These are phyloP conservation scores for Phalloptychus januarius DNA, from an alignment of 2,797 vertebrate genomes.

Conservation along the genomic window DNA sequence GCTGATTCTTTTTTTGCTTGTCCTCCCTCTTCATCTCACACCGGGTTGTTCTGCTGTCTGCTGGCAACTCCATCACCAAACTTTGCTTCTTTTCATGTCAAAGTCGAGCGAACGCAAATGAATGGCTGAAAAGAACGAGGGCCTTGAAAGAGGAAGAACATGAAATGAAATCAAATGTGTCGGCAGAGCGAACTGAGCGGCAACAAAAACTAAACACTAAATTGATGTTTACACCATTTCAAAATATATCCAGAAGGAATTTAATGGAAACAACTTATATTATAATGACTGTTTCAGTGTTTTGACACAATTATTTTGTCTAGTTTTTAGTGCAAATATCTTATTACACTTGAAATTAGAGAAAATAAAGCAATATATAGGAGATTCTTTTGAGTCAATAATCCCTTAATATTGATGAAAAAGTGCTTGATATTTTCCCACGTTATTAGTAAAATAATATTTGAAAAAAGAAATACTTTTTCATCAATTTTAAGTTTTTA, in stretches of 20 bases:
- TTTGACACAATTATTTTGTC: neutral
- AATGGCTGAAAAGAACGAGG: neutral
- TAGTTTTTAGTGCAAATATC: neutral
- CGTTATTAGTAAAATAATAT: too few relatives aligned
- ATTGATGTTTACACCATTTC: neutral
- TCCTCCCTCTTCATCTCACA: constrained; percentile 9
- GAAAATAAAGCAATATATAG: too few relatives aligned
- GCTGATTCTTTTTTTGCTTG: neutral
- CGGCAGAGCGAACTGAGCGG: neutral
- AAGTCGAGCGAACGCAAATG: neutral
- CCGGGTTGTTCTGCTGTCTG: neutral
- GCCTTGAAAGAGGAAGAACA: neutral
- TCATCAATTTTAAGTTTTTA: too few relatives aligned
- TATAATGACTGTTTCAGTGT: neutral
- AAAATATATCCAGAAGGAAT: neutral
- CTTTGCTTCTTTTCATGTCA: constrained; percentile 26
- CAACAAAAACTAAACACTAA: neutral
- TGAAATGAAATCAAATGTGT: neutral
- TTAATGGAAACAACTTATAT: neutral
- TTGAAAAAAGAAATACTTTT: too few relatives aligned
- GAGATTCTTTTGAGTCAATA: too few relatives aligned
- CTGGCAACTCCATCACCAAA: constrained; percentile 12
- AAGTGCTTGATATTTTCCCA: too few relatives aligned
- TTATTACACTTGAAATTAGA: too few relatives aligned
- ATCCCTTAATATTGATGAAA: too few relatives aligned